Conservation (phyloP, 30 jellyfish, hydroid and myxozoan genomes). For the Rhopilema esculentum region DNA sequence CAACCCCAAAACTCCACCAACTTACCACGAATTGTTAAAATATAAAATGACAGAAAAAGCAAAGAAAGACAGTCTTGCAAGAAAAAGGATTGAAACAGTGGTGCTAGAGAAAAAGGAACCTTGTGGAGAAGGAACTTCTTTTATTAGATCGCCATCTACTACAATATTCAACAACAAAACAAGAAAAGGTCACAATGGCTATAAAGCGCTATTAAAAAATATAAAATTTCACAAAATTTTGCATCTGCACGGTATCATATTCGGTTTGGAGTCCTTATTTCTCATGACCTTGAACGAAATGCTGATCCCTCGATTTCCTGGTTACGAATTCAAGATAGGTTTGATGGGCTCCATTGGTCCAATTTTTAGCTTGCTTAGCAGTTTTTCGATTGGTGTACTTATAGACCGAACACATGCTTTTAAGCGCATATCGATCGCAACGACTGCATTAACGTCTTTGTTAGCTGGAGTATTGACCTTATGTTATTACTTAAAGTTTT, state of each 20-base stretch:
- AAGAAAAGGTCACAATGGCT: background rate
- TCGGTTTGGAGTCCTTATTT: constrained; percentile 69
- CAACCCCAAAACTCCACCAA: constrained; percentile 84
- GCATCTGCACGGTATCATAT: constrained; percentile 59
- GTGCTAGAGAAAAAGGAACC: background rate
- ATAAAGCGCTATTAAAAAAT: constrained; percentile 20
- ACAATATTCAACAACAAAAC: background rate
- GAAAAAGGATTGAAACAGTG: background rate
- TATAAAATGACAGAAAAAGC: background rate
- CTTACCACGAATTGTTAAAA: constrained; percentile 35
- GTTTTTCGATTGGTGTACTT: constrained; percentile 69
- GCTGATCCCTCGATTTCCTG: constrained; percentile 78
- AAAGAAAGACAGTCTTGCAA: background rate
- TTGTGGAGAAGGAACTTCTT: background rate
- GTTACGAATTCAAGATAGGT: constrained; percentile 81
- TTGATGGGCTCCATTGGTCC: constrained; percentile 72
- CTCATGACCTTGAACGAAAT: constrained; percentile 75
- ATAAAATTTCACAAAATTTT: constrained; percentile 21
- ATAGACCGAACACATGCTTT: constrained; percentile 76
- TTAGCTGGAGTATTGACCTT: constrained; percentile 45
- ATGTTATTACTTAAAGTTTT: constrained; percentile 26
- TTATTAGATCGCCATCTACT: background rate
- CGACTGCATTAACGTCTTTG: constrained; percentile 44
- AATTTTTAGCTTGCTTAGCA: constrained; percentile 60
- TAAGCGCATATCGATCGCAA: constrained; percentile 56